These are phyloP conservation scores for Hirtodrosophila duncani DNA, from an alignment of 2,888 invertebrate species.

Conservation along the genomic window DNA sequence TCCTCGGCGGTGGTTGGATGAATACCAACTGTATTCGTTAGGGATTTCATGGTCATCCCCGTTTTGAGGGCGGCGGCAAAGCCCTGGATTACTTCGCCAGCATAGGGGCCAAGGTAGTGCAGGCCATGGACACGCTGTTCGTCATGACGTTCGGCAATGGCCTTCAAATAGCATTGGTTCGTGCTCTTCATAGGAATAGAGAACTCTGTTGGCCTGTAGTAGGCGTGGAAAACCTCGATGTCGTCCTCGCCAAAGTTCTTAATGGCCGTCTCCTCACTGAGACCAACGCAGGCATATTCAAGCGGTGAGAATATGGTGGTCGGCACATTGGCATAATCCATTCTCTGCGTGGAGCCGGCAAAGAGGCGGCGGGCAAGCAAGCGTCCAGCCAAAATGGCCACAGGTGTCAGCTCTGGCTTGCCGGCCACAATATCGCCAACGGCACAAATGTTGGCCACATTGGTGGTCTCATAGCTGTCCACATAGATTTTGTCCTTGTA, in stretches of 20 bases:
- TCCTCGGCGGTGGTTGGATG: conserved; percentile 96
- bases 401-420: conserved; percentile 95
- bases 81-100: conserved; percentile 96
- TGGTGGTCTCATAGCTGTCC: conserved; percentile 87
- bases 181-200: conserved; percentile 93
- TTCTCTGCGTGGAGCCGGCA: conserved; percentile 80
- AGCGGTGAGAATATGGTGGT: conserved; percentile 97
- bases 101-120: conserved; percentile 93
- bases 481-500: conserved; percentile 87
- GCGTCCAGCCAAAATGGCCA: conserved; percentile 95
- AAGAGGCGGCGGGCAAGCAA: conserved; percentile 88
- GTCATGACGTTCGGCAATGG: conserved; percentile 83
- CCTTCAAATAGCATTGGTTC: conserved; percentile 94
- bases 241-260: conserved; percentile 85
- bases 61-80: conserved; percentile 93
- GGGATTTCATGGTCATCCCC: conserved; percentile 87
- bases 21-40: conserved; percentile 92
- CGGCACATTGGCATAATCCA: conserved; percentile 93
- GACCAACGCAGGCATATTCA: conserved; percentile 96
- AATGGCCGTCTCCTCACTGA: conserved; percentile 92
- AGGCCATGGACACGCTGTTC: conserved; percentile 90
- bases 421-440: conserved; percentile 95
- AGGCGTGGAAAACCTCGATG: conserved; percentile 94
- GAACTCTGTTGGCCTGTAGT: conserved; percentile 97
- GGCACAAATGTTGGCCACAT: conserved; percentile 92